Evolutionary conservation across 2,888 invertebrate species (phyloP), one percentile per base, ranked within the genome.

Genomic region (Tryphoninae sp.): DNA sequence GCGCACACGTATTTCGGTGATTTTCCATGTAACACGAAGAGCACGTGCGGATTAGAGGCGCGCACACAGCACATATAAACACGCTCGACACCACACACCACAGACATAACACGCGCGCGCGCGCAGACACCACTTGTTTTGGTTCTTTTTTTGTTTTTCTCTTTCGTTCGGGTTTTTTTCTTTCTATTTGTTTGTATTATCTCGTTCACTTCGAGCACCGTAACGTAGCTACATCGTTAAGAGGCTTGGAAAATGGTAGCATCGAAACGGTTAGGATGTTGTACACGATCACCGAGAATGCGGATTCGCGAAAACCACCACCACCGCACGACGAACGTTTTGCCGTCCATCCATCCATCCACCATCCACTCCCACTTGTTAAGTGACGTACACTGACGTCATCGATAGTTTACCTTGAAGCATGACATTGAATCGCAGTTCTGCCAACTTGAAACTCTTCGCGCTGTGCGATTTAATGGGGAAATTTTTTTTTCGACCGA

Each of bases 371-470:
- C 91, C 91, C 91, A 91, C 91, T 91, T 91, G 91, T 90, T 90
- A 91, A 91, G 89, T 91, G 91, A 92, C 91, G 91, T 90, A 89
- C 90, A 89, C 90, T 92, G 92, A 92, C 91, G 92, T 92, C 92
- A 92, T 90, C 91, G 89, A 91, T 91, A 90, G 92, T 91, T 92
- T 91, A 91, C 92, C 92, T 92, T 92, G 92, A 91, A 88, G 91
- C 91, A 90, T 92, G 92, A 92, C 92, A 91, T 92, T 92, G 92
- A 92, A 87, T 83, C 78, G 73, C 90, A 91, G 75, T 83, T 59
- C 71, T 84, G 87, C 88, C 90, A 91, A 90, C 84, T 8, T 45
- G 16, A 49, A 26, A 76, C 13, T 19, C 16, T 19, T 40, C 53
- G 51, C 23, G 13, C 0, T 8, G 23, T 16, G 72, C 77, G 79